phyloP scores from a whole-genome alignment of 2,888 invertebrate genomes.

The Bombylius discolor region DNA sequence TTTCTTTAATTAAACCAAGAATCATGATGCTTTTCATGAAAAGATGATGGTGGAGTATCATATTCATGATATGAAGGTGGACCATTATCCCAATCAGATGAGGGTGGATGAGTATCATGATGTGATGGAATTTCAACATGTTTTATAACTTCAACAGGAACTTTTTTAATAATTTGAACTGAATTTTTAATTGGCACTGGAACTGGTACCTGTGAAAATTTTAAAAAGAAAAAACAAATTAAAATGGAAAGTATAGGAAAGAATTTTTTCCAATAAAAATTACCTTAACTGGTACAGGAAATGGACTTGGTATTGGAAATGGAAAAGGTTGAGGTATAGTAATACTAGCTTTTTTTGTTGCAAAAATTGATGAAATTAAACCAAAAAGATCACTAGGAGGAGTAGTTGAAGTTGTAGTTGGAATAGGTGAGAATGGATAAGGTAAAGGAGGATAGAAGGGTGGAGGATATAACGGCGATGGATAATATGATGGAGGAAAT shows the following conservation, averaged over 20 bases:
- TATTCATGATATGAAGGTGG: background rate
- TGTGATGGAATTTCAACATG: background rate
- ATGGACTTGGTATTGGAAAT: background rate
- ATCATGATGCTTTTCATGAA: background rate
- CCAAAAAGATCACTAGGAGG: background rate
- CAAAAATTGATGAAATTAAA: background rate
- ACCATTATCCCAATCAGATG: background rate
- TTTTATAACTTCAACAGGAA: background rate
- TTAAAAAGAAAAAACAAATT: no score
- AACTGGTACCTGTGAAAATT: background rate
- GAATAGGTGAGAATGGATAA: background rate
- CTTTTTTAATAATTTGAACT: background rate
- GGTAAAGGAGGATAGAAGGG: background rate
- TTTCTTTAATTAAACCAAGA: background rate
- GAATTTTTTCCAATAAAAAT: background rate
- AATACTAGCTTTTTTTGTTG: background rate
- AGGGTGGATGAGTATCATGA: background rate
- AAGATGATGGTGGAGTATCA: background rate
- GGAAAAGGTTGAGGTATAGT: background rate
- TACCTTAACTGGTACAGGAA: background rate
- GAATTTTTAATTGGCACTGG: background rate
- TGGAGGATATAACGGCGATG: background rate
- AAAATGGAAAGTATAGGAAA: background rate
- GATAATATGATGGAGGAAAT: background rate
- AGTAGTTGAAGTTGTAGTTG: background rate